A percentile compares a stretch with the other conserved stretches of the same genome.
phyloP scores from a whole-genome alignment of 2,113 vertebrate species.

The Petrocephalus microphthalmus region DNA sequence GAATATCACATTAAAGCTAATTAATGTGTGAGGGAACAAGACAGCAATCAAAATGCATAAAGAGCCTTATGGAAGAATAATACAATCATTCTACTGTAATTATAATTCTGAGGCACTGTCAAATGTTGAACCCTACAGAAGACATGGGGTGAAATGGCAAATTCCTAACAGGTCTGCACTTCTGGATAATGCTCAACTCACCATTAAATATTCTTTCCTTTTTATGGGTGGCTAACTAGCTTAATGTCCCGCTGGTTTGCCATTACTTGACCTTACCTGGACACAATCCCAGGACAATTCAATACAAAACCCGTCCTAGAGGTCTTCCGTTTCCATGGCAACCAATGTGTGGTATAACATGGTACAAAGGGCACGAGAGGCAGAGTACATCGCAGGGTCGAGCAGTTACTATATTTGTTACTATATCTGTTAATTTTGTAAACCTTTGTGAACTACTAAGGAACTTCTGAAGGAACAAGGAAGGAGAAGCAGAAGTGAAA shows the following conservation, averaged over 20 bases:
- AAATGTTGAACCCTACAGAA: background rate
- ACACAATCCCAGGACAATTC: background rate
- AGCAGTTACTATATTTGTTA: too few relatives aligned
- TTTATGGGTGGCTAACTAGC: background rate
- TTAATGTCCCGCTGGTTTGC: background rate
- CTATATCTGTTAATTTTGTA: too few relatives aligned
- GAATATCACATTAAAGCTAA: slow-evolving; percentile 9
- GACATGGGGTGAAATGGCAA: background rate
- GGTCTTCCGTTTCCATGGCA: background rate
- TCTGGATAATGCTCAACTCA: slow-evolving; percentile 5
- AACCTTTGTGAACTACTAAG: too few relatives aligned
- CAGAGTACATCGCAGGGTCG: background rate
- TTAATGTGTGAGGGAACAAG: slow-evolving; percentile 3
- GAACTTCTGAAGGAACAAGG: too few relatives aligned
- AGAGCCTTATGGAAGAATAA: background rate
- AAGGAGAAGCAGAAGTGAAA: too few relatives aligned
- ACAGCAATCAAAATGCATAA: background rate
- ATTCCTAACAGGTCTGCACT: slow-evolving; percentile 3
- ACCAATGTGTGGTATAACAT: background rate
- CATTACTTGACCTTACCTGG: background rate
- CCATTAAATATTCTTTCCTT: slow-evolving; percentile 12
- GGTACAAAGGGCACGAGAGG: background rate
- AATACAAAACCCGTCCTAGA: background rate
- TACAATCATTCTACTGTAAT: slow-evolving; percentile 1
- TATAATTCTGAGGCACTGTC: slow-evolving; percentile 13